phyloP scores from a whole-genome alignment of 1,140 invertebrate genomes.

The Venturia canescens region DNA sequence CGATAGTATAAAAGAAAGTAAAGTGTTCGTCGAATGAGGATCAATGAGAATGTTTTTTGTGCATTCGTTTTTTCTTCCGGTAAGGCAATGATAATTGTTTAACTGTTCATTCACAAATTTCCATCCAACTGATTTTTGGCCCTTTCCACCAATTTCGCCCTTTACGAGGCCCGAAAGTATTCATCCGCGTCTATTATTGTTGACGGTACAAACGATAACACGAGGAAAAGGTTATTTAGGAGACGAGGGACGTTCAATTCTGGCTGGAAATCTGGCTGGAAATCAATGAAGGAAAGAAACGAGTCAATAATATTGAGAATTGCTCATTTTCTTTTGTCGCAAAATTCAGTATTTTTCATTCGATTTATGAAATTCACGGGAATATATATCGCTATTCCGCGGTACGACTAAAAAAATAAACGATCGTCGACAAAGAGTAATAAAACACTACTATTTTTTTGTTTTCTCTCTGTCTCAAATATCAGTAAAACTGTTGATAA shows the following conservation, averaged over 20 bases:
- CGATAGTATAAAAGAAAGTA: slow-evolving; percentile 58
- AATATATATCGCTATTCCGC: too few relatives aligned
- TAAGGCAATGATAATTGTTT: slow-evolving; percentile 37
- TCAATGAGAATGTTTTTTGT: background rate
- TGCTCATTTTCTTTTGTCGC: too few relatives aligned
- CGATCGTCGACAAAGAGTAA: background rate
- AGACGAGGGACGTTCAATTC: background rate
- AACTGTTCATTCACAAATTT: background rate
- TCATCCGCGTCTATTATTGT: slow-evolving; percentile 16
- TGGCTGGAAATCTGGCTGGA: too few relatives aligned
- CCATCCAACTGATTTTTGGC: background rate
- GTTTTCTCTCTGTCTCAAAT: background rate
- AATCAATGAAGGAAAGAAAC: too few relatives aligned
- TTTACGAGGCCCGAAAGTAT: slow-evolving; percentile 31
- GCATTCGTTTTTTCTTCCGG: background rate
- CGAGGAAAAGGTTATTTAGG: background rate
- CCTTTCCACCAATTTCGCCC: background rate
- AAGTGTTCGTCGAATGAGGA: slow-evolving; percentile 45
- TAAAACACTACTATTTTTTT: background rate
- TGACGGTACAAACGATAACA: slow-evolving; percentile 15
- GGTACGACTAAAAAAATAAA: background rate
- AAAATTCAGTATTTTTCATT: background rate
- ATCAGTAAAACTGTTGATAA: too few relatives aligned
- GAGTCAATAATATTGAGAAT: too few relatives aligned
- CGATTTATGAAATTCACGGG: background rate